phyloP scores from a whole-genome alignment of 2,797 vertebrate species.

The Sebastes trivittatus region DNA sequence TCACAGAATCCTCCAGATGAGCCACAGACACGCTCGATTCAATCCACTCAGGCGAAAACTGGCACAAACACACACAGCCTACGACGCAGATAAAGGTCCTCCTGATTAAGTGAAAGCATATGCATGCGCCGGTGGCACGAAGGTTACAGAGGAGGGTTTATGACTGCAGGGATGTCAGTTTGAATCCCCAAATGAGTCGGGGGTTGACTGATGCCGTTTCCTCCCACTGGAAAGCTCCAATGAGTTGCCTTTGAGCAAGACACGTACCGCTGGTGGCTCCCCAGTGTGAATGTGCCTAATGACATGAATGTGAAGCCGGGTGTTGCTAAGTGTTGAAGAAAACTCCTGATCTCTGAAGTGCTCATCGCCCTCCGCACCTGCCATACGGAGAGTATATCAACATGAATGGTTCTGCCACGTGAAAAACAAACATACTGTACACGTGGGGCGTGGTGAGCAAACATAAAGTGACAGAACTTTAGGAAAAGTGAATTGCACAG shows the following conservation, averaged over 20 bases:
- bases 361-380: conserved; percentile 10
- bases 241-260: conserved; percentile 43
- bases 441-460: not conserved
- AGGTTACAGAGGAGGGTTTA: conserved; percentile 38
- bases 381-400: not conserved
- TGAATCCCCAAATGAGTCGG: conserved; percentile 35
- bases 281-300: conserved; percentile 16
- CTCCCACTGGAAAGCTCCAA: conserved; percentile 31
- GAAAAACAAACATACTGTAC: not conserved
- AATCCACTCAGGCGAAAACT: conserved; percentile 17
- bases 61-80: conserved; percentile 24
- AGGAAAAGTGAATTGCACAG: not conserved
- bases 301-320: conserved; percentile 1
- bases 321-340: not conserved
- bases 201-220: conserved; percentile 38
- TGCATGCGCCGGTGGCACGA: conserved; percentile 32
- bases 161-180: conserved; percentile 35
- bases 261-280: conserved; percentile 1
- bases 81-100: conserved; percentile 28
- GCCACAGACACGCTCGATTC: conserved; percentile 43
- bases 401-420: not conserved
- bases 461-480: not conserved
- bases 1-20: conserved; percentile 33
- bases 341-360: not conserved
- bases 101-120: conserved; percentile 36